These are phyloP conservation scores for Coregonus sp. DNA, from an alignment of 2,797 vertebrate species.

Conservation along the genomic window DNA sequence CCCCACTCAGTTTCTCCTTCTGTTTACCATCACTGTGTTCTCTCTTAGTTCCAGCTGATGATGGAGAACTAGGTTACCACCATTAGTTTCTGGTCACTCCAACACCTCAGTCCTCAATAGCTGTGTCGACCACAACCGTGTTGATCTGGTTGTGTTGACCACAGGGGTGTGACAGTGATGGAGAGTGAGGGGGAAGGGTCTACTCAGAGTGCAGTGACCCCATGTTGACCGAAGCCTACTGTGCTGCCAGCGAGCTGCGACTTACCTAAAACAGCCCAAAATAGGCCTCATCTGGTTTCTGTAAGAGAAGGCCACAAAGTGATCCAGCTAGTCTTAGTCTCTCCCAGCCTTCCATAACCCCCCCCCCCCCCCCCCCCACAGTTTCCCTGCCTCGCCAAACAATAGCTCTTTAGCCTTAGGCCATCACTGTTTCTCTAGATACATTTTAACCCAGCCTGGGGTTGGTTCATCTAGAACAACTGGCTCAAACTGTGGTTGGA, in stretches of 20 bases:
- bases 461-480: constrained; percentile 40
- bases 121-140: constrained; percentile 7
- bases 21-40: background rate
- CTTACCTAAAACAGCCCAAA: constrained; percentile 63
- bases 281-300: constrained; percentile 74
- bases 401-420: constrained; percentile 58
- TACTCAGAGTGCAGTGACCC: constrained; percentile 40
- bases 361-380: no score
- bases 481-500: constrained; percentile 44
- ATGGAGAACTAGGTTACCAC: constrained; percentile 23
- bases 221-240: constrained; percentile 30
- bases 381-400: constrained; percentile 60
- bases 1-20: constrained; percentile 11
- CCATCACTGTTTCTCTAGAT: constrained; percentile 57
- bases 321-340: constrained; percentile 30
- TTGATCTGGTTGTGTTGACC: constrained; percentile 15
- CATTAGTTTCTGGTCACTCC: constrained; percentile 28
- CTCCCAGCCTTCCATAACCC: no score
- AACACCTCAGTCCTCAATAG: constrained; percentile 38
- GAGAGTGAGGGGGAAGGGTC: constrained; percentile 25
- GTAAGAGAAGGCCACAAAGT: constrained; percentile 66
- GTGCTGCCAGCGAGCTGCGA: constrained; percentile 53
- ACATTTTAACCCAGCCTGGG: constrained; percentile 52
- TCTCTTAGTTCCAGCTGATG: background rate
- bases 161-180: constrained; percentile 1